Percentiles rank a stretch among this genome's conserved stretches.
These are phyloP conservation scores for Delia radicum DNA, from an alignment of 1,140 invertebrate species.

Conservation along the genomic window DNA sequence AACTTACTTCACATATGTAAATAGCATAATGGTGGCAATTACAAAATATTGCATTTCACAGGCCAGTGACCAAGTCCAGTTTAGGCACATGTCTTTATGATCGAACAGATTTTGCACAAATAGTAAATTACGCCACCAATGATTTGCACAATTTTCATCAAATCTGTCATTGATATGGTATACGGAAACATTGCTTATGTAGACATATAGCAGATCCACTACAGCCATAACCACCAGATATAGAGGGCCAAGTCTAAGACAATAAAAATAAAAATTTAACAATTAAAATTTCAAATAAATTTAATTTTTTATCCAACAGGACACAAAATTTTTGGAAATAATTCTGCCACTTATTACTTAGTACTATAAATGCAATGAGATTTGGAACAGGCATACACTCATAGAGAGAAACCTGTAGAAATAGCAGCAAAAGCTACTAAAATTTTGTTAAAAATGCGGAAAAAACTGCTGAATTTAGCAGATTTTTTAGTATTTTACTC, in stretches of 20 bases:
- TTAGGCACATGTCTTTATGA: constrained; percentile 65
- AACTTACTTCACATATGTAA: constrained; percentile 60
- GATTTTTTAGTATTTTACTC: no score
- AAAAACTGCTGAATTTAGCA: no score
- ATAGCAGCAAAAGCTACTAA: no score
- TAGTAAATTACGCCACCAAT: constrained; percentile 68
- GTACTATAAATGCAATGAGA: no score
- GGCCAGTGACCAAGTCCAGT: constrained; percentile 81
- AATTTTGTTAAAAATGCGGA: no score
- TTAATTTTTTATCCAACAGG: no score
- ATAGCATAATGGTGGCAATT: constrained; percentile 58
- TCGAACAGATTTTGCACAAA: constrained; percentile 65
- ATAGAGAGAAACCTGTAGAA: no score
- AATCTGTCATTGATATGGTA: constrained; percentile 58
- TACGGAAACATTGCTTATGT: constrained; percentile 57
- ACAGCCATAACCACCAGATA: constrained; percentile 61
- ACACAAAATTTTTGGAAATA: no score
- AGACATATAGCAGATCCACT: constrained; percentile 58
- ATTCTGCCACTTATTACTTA: no score
- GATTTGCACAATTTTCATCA: constrained; percentile 58
- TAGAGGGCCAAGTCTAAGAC: constrained; percentile 59
- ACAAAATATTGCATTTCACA: constrained; percentile 80
- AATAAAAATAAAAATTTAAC: neutral
- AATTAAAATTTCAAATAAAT: neutral
- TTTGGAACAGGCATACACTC: no score